Conservation (phyloP, 2,797 vertebrate species). For the Acipenser ruthenus region DNA sequence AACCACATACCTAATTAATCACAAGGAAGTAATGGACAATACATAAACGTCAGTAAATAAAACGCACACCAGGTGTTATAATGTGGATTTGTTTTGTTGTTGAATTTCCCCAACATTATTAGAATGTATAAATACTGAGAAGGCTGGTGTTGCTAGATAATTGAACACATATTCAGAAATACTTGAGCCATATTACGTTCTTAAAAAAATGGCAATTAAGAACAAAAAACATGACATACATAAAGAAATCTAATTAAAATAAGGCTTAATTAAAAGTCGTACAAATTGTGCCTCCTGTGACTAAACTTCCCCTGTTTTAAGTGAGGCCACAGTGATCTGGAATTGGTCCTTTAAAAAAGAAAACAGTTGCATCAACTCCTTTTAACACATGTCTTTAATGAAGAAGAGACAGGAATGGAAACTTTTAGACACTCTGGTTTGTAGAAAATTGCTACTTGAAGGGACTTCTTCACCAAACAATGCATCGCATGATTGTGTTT, state of each 20-base stretch:
- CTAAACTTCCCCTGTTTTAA: slow-evolving; percentile 10
- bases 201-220: slow-evolving; percentile 34
- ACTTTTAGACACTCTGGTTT: slow-evolving; percentile 41
- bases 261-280: slow-evolving; percentile 61
- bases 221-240: slow-evolving; percentile 32
- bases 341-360: slow-evolving; percentile 50
- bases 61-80: slow-evolving; percentile 12
- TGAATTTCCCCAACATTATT: slow-evolving; percentile 25
- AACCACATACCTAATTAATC: slow-evolving; percentile 29
- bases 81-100: slow-evolving; percentile 17
- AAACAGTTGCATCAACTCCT: slow-evolving; percentile 30
- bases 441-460: slow-evolving; percentile 19
- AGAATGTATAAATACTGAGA: slow-evolving; percentile 20
- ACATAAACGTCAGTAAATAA: slow-evolving; percentile 28
- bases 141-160: slow-evolving; percentile 38
- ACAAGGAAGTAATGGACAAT: slow-evolving; percentile 36
- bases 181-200: slow-evolving; percentile 38
- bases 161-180: slow-evolving; percentile 37
- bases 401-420: slow-evolving; percentile 40
- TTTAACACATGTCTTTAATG: slow-evolving; percentile 27
- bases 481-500: slow-evolving; percentile 43
- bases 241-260: slow-evolving; percentile 60
- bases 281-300: slow-evolving; percentile 27
- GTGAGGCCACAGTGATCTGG: slow-evolving; percentile 31
- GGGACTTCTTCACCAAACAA: slow-evolving; percentile 36